phyloP scores from a whole-genome alignment of 2,797 vertebrate genomes.

The Hylomyscus alleni region DNA sequence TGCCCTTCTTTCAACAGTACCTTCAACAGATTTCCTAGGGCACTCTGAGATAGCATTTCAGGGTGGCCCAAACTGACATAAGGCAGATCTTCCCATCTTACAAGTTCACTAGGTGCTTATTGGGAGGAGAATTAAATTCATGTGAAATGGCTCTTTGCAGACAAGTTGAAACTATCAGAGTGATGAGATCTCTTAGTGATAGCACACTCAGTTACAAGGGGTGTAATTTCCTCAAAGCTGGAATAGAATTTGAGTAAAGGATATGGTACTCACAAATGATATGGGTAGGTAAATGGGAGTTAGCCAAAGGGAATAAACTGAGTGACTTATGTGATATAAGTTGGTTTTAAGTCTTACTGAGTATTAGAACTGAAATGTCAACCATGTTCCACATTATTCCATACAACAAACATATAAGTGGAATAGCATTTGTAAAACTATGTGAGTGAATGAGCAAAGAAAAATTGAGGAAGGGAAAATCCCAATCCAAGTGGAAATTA shows the following conservation, averaged over 20 bases:
- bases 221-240: neutral
- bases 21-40: neutral
- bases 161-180: conserved; percentile 4
- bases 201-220: neutral
- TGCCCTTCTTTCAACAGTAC: neutral
- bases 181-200: neutral
- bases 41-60: neutral
- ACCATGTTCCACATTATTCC: neutral
- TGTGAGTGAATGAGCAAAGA: conserved; percentile 36
- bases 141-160: neutral
- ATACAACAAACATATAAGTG: conserved; percentile 27
- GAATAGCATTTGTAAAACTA: neutral
- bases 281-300: neutral
- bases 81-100: neutral
- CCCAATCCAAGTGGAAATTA: conserved; percentile 22
- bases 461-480: conserved; percentile 10
- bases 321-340: neutral
- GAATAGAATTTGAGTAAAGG: neutral
- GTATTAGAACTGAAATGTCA: conserved; percentile 37
- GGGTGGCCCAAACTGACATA: neutral
- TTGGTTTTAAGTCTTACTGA: neutral
- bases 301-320: neutral
- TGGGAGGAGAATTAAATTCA: neutral
- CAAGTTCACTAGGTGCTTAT: neutral
- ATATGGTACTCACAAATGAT: neutral